Evolutionary conservation across 1,140 invertebrate species (phyloP).

Genomic region (Apocrypta bakeri): DNA sequence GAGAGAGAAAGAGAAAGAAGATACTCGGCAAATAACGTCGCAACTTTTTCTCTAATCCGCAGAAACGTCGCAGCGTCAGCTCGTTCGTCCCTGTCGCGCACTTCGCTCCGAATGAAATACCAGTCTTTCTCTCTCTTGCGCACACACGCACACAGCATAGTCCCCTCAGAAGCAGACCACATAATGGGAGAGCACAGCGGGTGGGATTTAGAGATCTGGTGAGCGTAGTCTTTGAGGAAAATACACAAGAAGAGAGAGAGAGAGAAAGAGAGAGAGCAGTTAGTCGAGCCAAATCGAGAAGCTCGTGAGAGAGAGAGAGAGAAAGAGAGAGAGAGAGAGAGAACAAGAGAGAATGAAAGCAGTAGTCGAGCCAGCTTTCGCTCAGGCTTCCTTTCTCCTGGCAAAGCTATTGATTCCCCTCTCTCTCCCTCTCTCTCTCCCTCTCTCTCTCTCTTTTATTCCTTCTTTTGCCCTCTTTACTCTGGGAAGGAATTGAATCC

Average conservation of each 20-base stretch:
- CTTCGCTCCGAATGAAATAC: constrained; percentile 20
- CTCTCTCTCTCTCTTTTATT: constrained; percentile 55
- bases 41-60: constrained; percentile 35
- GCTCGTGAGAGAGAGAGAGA: background rate
- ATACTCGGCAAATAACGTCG: background rate
- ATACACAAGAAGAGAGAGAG: constrained; percentile 58
- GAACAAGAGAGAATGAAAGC: constrained; percentile 49
- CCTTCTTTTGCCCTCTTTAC: constrained; percentile 58
- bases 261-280: constrained; percentile 57
- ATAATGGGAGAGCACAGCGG: background rate
- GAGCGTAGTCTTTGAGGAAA: constrained; percentile 63
- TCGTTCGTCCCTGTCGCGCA: constrained; percentile 4
- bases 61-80: constrained; percentile 42
- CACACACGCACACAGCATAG: background rate
- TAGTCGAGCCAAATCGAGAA: constrained; percentile 50
- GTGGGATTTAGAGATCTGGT: constrained; percentile 53
- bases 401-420: constrained; percentile 31
- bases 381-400: background rate
- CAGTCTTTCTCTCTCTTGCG: background rate
- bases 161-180: background rate
- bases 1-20: background rate
- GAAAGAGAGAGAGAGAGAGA: constrained; percentile 58
- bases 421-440: constrained; percentile 52
- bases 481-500: constrained; percentile 67
- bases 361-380: constrained; percentile 28